Evolutionary conservation across 2,797 vertebrate genomes (phyloP).

Genomic region (Xiphorhynchus erythropygius): DNA sequence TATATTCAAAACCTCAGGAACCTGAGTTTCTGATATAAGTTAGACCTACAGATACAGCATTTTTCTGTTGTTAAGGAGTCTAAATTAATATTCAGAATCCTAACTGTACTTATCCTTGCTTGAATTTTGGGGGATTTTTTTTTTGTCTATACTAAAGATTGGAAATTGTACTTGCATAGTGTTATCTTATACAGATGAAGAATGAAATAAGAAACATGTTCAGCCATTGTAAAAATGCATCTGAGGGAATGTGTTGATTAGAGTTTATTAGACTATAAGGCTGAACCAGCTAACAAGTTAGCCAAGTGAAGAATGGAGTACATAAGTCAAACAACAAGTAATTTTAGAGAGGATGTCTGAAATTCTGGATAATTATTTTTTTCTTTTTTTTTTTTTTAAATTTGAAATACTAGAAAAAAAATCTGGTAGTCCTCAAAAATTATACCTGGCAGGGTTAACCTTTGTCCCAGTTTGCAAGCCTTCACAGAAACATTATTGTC

Average conservation of each 20-base stretch:
- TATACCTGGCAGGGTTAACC: rapidly evolving
- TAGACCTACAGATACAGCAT: neutral
- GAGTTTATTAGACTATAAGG: neutral
- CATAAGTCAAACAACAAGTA: neutral
- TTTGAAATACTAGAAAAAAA: neutral
- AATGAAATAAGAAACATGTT: neutral
- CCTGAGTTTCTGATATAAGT: neutral
- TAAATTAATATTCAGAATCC: neutral
- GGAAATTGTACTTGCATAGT: neutral
- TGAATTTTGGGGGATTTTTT: neutral
- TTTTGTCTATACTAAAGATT: neutral
- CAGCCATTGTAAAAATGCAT: neutral
- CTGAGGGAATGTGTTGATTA: neutral
- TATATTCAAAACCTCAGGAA: neutral
- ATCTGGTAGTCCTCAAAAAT: neutral
- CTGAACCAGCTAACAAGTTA: neutral
- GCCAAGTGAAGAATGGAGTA: neutral
- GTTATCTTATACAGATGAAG: neutral
- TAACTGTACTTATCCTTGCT: neutral
- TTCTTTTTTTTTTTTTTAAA: neutral
- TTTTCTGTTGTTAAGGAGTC: neutral
- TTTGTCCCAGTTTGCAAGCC: neutral
- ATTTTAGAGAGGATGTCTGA: neutral
- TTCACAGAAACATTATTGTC: neutral
- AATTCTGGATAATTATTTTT: neutral